phyloP scores from a whole-genome alignment of 1,140 invertebrate genomes.

The Eurosta solidaginis region DNA sequence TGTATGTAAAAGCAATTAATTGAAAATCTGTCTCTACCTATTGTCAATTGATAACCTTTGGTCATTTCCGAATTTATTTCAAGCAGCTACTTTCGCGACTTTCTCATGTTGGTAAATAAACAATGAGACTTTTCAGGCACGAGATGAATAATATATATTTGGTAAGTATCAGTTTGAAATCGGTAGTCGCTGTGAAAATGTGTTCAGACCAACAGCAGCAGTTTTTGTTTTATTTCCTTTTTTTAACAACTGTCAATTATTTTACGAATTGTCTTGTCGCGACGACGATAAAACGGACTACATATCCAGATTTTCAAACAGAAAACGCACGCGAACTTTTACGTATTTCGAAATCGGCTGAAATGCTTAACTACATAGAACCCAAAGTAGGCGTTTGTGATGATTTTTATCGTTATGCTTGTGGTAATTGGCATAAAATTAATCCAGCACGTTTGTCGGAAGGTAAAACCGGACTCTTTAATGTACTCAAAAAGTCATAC shows the following conservation, averaged over 20 bases:
- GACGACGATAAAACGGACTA: neutral
- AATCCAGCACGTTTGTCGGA: conserved; percentile 45
- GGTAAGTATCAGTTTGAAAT: neutral
- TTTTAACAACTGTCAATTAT: neutral
- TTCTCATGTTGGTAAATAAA: neutral
- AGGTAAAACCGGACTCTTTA: conserved; percentile 63
- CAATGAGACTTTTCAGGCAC: neutral
- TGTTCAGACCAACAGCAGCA: neutral
- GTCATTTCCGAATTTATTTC: neutral
- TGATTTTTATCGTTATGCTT: conserved; percentile 74
- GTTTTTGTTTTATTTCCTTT: neutral
- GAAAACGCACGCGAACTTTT: conserved; percentile 5
- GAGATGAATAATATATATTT: neutral
- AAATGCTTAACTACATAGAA: conserved; percentile 45
- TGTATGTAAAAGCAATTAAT: neutral
- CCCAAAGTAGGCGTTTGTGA: conserved; percentile 68
- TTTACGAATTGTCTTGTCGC: neutral
- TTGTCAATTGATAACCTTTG: conserved; percentile 2
- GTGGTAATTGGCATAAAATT: conserved; percentile 63
- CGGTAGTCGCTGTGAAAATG: neutral
- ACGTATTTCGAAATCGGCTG: conserved; percentile 55
- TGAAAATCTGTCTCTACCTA: neutral
- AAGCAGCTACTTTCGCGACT: neutral
- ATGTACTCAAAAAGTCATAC: conserved; percentile 45
- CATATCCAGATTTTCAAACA: neutral